These are phyloP conservation scores for Schizopygopsis malacanthus DNA, from an alignment of 2,797 vertebrate genomes.

Conservation along the genomic window DNA sequence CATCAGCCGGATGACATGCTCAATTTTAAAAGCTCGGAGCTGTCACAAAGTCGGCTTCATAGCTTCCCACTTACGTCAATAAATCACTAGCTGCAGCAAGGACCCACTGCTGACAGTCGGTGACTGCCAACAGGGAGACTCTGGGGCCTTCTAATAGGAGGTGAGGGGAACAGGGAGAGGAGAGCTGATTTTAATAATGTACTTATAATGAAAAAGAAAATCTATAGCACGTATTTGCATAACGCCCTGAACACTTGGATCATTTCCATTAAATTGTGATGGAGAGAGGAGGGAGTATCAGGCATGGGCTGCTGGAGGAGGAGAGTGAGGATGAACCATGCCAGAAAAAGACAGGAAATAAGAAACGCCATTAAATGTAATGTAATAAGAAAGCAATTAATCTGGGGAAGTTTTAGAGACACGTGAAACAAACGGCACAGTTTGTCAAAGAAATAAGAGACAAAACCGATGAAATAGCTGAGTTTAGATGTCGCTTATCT, in stretches of 20 bases:
- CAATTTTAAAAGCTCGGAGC: slow-evolving; percentile 76
- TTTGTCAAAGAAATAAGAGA: not conserved
- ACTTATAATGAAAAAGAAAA: slow-evolving; percentile 60
- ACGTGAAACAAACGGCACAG: not conserved
- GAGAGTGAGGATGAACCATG: not conserved
- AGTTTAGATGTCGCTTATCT: not conserved
- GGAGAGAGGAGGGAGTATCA: slow-evolving; percentile 21
- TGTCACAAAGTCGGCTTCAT: slow-evolving; percentile 77
- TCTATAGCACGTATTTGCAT: slow-evolving; percentile 48
- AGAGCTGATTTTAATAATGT: slow-evolving; percentile 61
- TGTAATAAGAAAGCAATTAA: not conserved
- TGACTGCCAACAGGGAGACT: slow-evolving; percentile 56
- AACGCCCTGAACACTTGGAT: slow-evolving; percentile 47
- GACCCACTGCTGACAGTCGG: slow-evolving; percentile 54
- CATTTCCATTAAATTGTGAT: slow-evolving; percentile 47
- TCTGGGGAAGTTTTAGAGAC: slow-evolving; percentile 3
- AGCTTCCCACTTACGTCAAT: slow-evolving; percentile 73
- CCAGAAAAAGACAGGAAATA: slow-evolving; percentile 18
- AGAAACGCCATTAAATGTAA: not conserved
- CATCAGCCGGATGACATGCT: slow-evolving; percentile 78
- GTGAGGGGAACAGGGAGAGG: slow-evolving; percentile 51
- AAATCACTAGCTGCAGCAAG: slow-evolving; percentile 70
- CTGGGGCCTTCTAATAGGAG: slow-evolving; percentile 55
- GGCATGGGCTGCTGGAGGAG: slow-evolving; percentile 6
- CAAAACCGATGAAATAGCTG: not conserved